A percentile compares a stretch with the other conserved stretches of the same genome.
Conservation (phyloP, 2,113 vertebrate species). For the Mesoclemmys tuberculata region DNA sequence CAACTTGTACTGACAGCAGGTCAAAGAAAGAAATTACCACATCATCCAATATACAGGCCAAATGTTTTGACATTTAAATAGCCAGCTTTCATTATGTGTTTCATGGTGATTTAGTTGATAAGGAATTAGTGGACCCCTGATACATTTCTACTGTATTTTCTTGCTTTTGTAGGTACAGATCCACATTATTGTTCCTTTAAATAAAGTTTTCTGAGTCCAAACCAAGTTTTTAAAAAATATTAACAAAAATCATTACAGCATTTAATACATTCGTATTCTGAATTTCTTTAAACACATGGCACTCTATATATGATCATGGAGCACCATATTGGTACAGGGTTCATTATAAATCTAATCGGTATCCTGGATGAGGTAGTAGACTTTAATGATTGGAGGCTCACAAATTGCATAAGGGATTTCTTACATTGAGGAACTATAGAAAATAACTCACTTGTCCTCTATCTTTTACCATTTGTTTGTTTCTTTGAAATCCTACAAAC, state of each 20-base stretch:
- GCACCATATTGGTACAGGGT: neutral
- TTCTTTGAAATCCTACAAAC: constrained; percentile 36
- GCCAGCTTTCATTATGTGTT: neutral
- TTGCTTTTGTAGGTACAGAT: neutral
- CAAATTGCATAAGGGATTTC: neutral
- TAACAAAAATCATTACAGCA: neutral
- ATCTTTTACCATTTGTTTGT: constrained; percentile 18
- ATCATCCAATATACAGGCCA: neutral
- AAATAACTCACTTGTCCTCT: neutral
- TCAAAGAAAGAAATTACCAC: neutral
- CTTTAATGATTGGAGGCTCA: neutral
- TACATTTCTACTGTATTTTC: neutral
- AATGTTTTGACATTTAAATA: neutral
- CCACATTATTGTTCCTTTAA: neutral
- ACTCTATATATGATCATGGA: neutral
- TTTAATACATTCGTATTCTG: neutral
- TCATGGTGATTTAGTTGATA: neutral
- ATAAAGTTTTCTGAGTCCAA: neutral
- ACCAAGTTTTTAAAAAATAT: neutral
- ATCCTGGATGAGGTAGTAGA: neutral
- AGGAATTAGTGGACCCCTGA: neutral
- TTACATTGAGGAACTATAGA: neutral
- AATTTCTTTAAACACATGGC: neutral
- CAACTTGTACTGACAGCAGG: neutral
- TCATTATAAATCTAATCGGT: neutral